Evolutionary conservation across 2,797 vertebrate genomes (phyloP), one percentile per base, ranked within the genome.

Genomic region (Pipistrellus pipistrellus): DNA sequence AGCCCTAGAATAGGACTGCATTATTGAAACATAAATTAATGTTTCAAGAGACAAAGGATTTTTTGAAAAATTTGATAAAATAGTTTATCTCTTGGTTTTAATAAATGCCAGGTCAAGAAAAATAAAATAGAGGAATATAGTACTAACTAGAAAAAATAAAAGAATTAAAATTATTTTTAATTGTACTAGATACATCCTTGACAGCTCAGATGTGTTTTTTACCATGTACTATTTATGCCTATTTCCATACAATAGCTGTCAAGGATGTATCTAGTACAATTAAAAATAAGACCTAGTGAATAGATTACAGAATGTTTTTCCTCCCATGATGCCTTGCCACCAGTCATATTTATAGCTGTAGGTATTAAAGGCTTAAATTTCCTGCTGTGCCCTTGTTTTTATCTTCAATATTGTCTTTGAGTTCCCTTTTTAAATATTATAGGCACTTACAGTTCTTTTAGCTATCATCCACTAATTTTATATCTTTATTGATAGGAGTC

Each of bases 1-100:
- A 96, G 84, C 91, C 51, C 18, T 96, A 83, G 27, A 91, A 91
- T 66, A 84, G 48, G 96, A 25, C 9, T 71, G 4, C 27, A 27
- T 41, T 25, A 72, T 73, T 82, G n/a, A n/a, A n/a, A 57, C 8
- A 57, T 73, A 13, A 48, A 83, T 68, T 44, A 55, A 41, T 27
- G 20, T 83, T 30, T 15, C 21, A 82, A 55, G 17, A 55, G 11
- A 57, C 46, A 71, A 69, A 44, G 2, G 1, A 53, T 20, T 62
- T 80, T 78, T 71, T 18, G 6, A 57, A 57, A 68, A 68, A 55
- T 55, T 64, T 35, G 25, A 17, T 82, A 75, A 59, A 59, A n/a
- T 38, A 48, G 3, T 62, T 85, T 59, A 27, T 46, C 3, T 72
- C 11, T 77, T 55, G 35, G 6, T 46, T 85, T 90, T 69, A 69